Evolutionary conservation across 2,888 invertebrate species (phyloP), one percentile per base, ranked within the genome.

Genomic region (Xiphydria camelus): DNA sequence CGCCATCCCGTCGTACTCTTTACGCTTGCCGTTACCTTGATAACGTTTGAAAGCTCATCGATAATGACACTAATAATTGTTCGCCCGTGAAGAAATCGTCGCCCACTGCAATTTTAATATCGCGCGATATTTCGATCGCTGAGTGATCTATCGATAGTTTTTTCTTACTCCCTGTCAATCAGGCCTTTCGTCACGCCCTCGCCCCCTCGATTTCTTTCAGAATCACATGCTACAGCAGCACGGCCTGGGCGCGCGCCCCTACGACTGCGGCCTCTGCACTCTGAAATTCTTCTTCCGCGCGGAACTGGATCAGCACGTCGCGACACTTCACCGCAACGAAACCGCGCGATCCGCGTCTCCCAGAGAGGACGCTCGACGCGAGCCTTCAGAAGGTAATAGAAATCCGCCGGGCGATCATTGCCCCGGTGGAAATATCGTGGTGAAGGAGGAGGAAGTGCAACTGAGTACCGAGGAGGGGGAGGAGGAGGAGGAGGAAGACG

Each of bases 211-310:
- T n/a, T n/a, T n/a, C n/a, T 55, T 45, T 6, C 88, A 94, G 67
- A 83, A 84, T 39, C 94, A 95, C 75, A 87, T 94, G 73, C 78
- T 86, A 0, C 70, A 71, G 31, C 88, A 88, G 54, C 94, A 95
- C 70, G 89, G 92, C 0, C 75, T 87, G 1, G 85, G 88, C 7
- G 85, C 89, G 1, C 81, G 90, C 14, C 92, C 91, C 0, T 94
- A 94, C 73, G 90, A 91, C 70, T 96, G 95, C 70, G 82, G 82
- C 7, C 81, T 87, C 10, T 95, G 95, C 69, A 85, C 85, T 1
- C 82, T 89, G 53, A 89, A 88, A 59, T 96, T 92, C 77, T 94
- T 91, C 78, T 95, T 95, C 79, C 84, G 91, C 21, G 88, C 93
- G 0, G 94, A 96, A 70, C 76, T 95, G 3, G 92, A 94, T 61